Evolutionary conservation across 2,797 vertebrate species (phyloP).

Genomic region (Trematomus bernacchii): DNA sequence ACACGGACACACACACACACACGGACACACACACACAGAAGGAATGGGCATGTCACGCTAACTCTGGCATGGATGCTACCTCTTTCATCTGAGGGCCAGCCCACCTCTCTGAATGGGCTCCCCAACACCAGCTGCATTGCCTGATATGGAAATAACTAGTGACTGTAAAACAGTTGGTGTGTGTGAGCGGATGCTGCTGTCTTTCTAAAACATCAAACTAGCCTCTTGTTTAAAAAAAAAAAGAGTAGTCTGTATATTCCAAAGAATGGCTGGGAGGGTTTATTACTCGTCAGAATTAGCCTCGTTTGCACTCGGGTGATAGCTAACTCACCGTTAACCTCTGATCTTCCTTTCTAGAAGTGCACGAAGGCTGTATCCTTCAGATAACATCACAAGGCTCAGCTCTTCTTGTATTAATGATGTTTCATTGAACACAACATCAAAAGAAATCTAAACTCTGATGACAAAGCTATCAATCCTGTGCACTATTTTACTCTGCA

Average conservation of each 20-base stretch:
- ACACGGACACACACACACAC: constrained; percentile 25
- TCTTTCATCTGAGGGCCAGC: constrained; percentile 57
- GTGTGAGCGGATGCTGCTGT: constrained; percentile 13
- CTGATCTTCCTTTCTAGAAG: constrained; percentile 28
- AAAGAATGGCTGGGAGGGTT: constrained; percentile 34
- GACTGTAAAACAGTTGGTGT: constrained; percentile 39
- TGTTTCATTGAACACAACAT: constrained; percentile 48
- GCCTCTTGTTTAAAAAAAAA: not conserved
- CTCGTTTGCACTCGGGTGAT: constrained; percentile 52
- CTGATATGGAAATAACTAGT: constrained; percentile 71
- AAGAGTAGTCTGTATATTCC: constrained; percentile 24
- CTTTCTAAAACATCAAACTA: constrained; percentile 34
- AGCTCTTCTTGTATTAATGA: constrained; percentile 18
- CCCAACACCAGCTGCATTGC: constrained; percentile 56
- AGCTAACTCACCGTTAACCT: constrained; percentile 38
- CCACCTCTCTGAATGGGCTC: constrained; percentile 49
- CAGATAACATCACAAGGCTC: constrained; percentile 27
- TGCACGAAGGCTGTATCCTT: constrained; percentile 42
- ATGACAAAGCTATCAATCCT: constrained; percentile 40
- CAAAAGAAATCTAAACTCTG: constrained; percentile 38
- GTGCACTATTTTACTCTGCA: constrained; percentile 16
- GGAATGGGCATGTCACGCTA: constrained; percentile 58
- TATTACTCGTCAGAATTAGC: constrained; percentile 47
- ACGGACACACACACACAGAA: constrained; percentile 28
- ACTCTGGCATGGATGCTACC: constrained; percentile 56